A percentile compares a stretch with the other conserved stretches of the same genome.
Conservation (phyloP, 2,888 invertebrate genomes). For the Andrena bucephala region DNA sequence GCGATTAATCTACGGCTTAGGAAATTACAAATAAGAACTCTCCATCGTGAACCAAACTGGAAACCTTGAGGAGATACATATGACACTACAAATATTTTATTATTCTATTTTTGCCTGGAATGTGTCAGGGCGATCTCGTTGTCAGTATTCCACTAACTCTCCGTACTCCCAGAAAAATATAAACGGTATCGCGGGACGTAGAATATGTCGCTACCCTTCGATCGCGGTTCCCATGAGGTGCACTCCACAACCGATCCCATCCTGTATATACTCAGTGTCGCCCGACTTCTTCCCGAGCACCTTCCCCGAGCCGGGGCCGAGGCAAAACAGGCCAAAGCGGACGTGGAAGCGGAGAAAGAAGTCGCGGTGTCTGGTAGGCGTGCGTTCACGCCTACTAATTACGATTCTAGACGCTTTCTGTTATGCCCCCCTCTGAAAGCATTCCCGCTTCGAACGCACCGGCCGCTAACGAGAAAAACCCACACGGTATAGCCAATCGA, state of each 20-base stretch:
- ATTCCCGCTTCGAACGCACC: slow-evolving; percentile 55
- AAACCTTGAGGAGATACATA: too few relatives aligned
- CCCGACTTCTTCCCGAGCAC: slow-evolving; percentile 12
- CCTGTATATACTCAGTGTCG: slow-evolving; percentile 4
- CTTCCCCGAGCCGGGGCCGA: slow-evolving; percentile 7
- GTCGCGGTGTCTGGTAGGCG: slow-evolving; percentile 82
- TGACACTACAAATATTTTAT: too few relatives aligned
- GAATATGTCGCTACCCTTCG: neutral
- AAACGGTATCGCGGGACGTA: too few relatives aligned
- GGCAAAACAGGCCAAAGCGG: slow-evolving; percentile 49
- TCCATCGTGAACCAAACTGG: too few relatives aligned
- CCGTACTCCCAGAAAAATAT: too few relatives aligned
- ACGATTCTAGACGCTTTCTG: slow-evolving; percentile 81
- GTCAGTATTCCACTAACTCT: too few relatives aligned
- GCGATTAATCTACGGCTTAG: too few relatives aligned
- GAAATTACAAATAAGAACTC: too few relatives aligned
- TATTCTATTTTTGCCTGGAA: too few relatives aligned
- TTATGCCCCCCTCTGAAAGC: slow-evolving; percentile 69
- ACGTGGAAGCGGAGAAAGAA: slow-evolving; percentile 63
- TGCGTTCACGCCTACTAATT: slow-evolving; percentile 84
- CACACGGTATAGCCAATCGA: slow-evolving; percentile 82
- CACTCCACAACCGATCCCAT: neutral
- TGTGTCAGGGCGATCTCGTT: too few relatives aligned
- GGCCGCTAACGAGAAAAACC: slow-evolving; percentile 80
- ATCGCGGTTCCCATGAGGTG: neutral